Evolutionary conservation across 2,797 vertebrate species (phyloP), one percentile per base, ranked within the genome.

Genomic region (Cyprinodon diabolis): DNA sequence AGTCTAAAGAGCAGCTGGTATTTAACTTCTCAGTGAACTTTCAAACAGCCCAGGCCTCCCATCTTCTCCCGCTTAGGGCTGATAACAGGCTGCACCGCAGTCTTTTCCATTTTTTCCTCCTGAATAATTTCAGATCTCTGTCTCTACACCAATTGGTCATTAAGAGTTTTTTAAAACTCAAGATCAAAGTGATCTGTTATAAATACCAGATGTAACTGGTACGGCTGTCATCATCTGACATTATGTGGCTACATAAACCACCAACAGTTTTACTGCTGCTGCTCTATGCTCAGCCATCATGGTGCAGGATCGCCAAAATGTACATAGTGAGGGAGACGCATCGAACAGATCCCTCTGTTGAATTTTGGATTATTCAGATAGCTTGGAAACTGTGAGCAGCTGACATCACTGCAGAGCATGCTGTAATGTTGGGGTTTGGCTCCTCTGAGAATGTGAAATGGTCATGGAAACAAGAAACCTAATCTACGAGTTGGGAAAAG

Each of bases 391-490:
- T 57, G 73, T 37, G 71, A 77, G 83, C 43, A 43, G 74, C 77
- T 88, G 83, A 90, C 76, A 77, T 93, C 90, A 90, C 85, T 71
- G 23, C 79, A 69, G 86, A 79, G 65, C 77, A 5, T 68, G 76
- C 81, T 73, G 4, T 81, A 79, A 87, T 78, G 84, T 86, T 79
- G 71, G 80, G 85, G 89, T 88, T 91, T 89, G 89, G 91, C 89
- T 86, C 76, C 79, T 77, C 71, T 40, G 81, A 86, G 84, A 81
- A 84, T 69, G 57, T 12, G 63, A 78, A 82, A 82, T n/a, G n/a
- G 80, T 88, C 86, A 84, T 87, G 89, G 90, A 91, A 90, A 92
- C 49, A 71, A 66, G 89, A 92, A 93, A 93, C 76, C 60, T 37
- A 82, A 92, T 90, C 87, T 86, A 78, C 9, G 1, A 79, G 72